Conservation (phyloP, 2,113 vertebrate species). For the Coracopsis vasa region DNA sequence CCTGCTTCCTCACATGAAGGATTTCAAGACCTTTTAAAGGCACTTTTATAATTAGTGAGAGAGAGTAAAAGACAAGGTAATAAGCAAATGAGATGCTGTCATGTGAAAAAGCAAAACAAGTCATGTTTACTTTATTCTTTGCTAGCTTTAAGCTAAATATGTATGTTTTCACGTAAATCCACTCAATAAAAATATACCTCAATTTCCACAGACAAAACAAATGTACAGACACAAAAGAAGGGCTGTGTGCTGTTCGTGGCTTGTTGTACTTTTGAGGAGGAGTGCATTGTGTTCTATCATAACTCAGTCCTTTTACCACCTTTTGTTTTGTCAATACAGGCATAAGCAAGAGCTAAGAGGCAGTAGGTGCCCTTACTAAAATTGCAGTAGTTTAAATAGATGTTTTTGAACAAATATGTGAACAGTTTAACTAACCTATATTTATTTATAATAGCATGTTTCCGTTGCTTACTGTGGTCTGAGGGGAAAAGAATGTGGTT, state of each 20-base stretch:
- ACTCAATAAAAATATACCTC: neutral
- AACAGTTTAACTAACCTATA: neutral
- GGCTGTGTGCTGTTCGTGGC: neutral
- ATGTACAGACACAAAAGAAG: neutral
- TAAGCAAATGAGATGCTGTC: neutral
- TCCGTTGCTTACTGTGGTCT: rapidly evolving
- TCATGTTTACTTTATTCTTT: neutral
- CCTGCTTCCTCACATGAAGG: neutral
- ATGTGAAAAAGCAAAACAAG: neutral
- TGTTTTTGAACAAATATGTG: neutral
- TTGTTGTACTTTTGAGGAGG: rapidly evolving
- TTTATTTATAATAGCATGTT: rapidly evolving
- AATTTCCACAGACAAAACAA: neutral
- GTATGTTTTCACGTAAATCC: neutral
- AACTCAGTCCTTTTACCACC: neutral
- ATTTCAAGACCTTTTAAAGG: neutral
- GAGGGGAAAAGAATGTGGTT: neutral
- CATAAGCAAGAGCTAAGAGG: neutral
- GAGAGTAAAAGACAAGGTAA: neutral
- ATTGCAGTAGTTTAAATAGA: neutral
- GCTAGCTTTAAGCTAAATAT: neutral
- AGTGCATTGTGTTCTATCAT: neutral
- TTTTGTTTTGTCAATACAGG: neutral
- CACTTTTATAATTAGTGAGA: neutral
- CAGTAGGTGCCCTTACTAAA: neutral